Conservation (phyloP, 37 sponge, comb jelly and placozoan genomes). For the Amphimedon queenslandica region DNA sequence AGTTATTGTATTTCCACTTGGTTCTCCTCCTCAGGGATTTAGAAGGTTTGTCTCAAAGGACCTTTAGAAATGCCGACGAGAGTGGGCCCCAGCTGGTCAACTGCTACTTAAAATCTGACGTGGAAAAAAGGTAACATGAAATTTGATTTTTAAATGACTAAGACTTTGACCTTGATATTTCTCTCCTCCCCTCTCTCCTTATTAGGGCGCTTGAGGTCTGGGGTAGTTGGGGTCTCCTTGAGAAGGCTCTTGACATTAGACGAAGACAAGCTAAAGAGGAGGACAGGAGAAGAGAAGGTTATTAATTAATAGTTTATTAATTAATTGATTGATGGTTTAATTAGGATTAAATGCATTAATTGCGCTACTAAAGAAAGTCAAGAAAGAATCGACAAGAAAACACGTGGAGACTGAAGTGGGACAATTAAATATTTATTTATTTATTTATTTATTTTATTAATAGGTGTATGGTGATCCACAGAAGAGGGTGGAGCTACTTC, state of each 20-base stretch:
- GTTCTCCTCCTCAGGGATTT: constrained; percentile 67
- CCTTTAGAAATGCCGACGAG: constrained; percentile 62
- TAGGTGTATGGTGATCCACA: constrained; percentile 64
- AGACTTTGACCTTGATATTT: background rate
- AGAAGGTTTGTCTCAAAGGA: constrained; percentile 37
- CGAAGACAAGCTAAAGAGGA: constrained; percentile 48
- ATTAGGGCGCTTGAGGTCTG: constrained; percentile 81
- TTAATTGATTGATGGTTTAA: background rate
- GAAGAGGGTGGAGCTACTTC: constrained; percentile 58
- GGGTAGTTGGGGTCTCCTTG: constrained; percentile 78
- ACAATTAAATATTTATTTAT: constrained; percentile 11
- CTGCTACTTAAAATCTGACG: constrained; percentile 75
- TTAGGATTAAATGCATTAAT: constrained; percentile 71
- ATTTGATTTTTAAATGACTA: constrained; percentile 10
- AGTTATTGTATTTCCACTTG: background rate
- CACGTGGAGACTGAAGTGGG: constrained; percentile 54
- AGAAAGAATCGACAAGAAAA: constrained; percentile 50
- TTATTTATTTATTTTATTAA: background rate
- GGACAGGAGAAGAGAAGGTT: constrained; percentile 65
- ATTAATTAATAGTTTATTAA: background rate
- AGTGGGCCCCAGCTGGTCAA: background rate
- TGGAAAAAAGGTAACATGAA: constrained; percentile 81
- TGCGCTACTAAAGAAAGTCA: constrained; percentile 67
- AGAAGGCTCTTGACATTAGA: constrained; percentile 48
- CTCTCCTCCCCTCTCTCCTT: background rate